Base-by-base conservation (phyloP, 2,888 invertebrate species). In the Anthoptus insignis region DNA sequence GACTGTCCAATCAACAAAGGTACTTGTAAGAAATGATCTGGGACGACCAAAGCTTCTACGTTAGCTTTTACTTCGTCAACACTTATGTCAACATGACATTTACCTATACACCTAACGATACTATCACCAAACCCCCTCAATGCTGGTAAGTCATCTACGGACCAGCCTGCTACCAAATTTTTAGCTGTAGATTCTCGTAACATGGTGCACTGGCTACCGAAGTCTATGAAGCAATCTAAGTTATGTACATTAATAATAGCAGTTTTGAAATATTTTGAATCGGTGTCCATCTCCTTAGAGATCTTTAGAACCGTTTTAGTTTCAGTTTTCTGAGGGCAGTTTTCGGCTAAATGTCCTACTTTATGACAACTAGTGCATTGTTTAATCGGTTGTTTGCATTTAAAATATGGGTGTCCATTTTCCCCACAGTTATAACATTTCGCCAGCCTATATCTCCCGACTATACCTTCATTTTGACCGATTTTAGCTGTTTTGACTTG, bases 381-480 rank as follows among this genome's bases (percentile, higher is more conserved):
- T 22, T 68, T 69, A 13, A 67, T 64, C 16, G 71, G 64, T 24
- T 66, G 58, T 34, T 59, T 69, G 22, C 72, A 72, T 57, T 56
- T 67, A 27, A 32, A 68, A 52, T 56, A 57, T 3, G 66, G 59
- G n/a, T 73, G 72, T 14, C 73, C 73, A 8, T 45, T 59, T 34
- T 69, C 57, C 4, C 63, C 60, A 32, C 70, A 73, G 49, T 73
- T 73, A 60, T 27, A 73, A 63, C 70, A 73, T 37, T 69, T 71
- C 1, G 58, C 50, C 9, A 59, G 21, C 14, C 34, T 49, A 50
- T 34, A 34, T n/a, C 21, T 53, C 4, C 34, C 34, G 24, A n/a
- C 27, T 16, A 24, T 59, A 59, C 19, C n/a, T n/a, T n/a, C n/a
- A n/a, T n/a, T n/a, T n/a, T n/a, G n/a, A n/a, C n/a, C n/a, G n/a